Evolutionary conservation across 2,113 vertebrate species (phyloP).

Genomic region (Condylura cristata): DNA sequence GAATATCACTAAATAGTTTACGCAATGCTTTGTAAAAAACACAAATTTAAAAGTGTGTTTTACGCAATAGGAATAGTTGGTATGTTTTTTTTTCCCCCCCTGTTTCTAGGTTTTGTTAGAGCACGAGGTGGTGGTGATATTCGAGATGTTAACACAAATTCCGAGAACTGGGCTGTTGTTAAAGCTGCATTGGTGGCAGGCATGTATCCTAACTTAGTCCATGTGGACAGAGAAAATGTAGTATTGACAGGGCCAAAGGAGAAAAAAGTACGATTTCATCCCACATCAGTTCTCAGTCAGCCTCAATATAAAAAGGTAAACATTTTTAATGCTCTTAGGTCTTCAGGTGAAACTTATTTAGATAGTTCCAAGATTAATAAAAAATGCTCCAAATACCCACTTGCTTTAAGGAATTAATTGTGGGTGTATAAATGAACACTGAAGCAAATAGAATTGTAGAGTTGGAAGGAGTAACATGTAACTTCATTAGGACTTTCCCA

Average conservation of each 20-base stretch:
- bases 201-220: slow-evolving; percentile 95
- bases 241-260: slow-evolving; percentile 88
- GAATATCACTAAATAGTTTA: slow-evolving; percentile 10
- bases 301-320: slow-evolving; percentile 92
- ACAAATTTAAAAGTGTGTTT: slow-evolving; percentile 20
- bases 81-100: slow-evolving; percentile 41
- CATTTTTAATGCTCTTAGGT: slow-evolving; percentile 50
- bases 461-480: neutral
- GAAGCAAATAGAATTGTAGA: neutral
- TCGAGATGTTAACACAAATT: slow-evolving; percentile 94
- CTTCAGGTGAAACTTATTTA: neutral
- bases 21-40: neutral
- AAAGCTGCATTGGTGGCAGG: slow-evolving; percentile 96
- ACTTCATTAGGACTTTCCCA: neutral
- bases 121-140: slow-evolving; percentile 93
- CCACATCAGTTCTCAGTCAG: slow-evolving; percentile 93
- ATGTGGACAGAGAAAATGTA: slow-evolving; percentile 88
- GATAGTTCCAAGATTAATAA: neutral
- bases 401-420: slow-evolving; percentile 20
- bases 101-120: slow-evolving; percentile 93
- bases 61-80: neutral
- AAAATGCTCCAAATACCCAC: neutral
- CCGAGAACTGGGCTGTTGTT: slow-evolving; percentile 97
- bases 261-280: slow-evolving; percentile 94
- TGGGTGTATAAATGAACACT: neutral